Percentiles rank a stretch among this genome's conserved stretches.
Conservation (phyloP, 53 echinoderm and acorn worm species). For the Holothuria scabra region DNA sequence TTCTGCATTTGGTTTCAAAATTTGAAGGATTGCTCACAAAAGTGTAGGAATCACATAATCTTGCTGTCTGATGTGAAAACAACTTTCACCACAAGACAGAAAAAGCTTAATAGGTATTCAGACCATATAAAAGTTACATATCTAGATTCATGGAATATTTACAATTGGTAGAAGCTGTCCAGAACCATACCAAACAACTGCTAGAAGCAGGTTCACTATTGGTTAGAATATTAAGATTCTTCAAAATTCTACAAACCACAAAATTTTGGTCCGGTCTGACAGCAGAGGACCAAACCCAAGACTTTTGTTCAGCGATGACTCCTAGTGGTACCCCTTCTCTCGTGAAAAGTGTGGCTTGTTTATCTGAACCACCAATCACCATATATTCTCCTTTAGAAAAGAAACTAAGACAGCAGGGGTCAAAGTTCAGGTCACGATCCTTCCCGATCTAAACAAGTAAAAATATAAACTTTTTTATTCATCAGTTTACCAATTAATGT, state of each 20-base stretch:
- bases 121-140: too few species aligned
- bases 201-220: background rate
- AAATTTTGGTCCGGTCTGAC: conserved; percentile 99
- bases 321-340: conserved; percentile 97
- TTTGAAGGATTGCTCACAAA: too few species aligned
- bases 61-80: too few species aligned
- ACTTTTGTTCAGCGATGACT: conserved; percentile 95
- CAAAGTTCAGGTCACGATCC: conserved; percentile 79
- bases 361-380: conserved; percentile 93
- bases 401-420: conserved; percentile 88
- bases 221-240: background rate
- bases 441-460: conserved; percentile 65
- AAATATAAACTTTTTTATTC: too few species aligned
- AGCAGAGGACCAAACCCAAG: conserved; percentile 97
- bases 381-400: conserved; percentile 92
- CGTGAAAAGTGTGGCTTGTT: conserved; percentile 83
- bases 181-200: background rate
- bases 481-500: too few species aligned
- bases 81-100: too few species aligned
- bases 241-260: conserved; percentile 76
- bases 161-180: too few species aligned
- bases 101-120: too few species aligned
- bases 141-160: too few species aligned
- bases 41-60: too few species aligned
- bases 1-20: too few species aligned